Evolutionary conservation across 2,797 vertebrate species (phyloP).

Genomic region (Sphenodon punctatus): DNA sequence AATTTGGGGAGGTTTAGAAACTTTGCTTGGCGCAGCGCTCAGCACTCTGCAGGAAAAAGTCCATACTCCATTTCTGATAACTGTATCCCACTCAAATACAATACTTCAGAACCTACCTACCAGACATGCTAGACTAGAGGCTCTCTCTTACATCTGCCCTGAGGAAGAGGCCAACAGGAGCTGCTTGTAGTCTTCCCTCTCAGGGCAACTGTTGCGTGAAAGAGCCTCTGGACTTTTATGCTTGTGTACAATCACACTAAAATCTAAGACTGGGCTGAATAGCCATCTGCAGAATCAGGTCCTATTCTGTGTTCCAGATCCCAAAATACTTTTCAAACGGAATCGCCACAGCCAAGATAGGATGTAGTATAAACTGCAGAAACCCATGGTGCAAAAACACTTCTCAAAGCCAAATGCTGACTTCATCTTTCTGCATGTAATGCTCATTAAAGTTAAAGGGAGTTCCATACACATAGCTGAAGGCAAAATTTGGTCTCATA

Average conservation of each 20-base stretch:
- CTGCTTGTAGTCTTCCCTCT: too few species aligned
- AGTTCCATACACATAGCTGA: not conserved
- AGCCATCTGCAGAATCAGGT: not conserved
- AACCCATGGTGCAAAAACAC: not conserved
- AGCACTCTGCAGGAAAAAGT: not conserved
- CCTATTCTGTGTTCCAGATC: not conserved
- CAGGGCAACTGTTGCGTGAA: too few species aligned
- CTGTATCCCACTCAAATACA: not conserved
- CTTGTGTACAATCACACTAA: not conserved
- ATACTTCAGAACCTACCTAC: not conserved
- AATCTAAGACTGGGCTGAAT: not conserved
- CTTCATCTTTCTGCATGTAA: not conserved
- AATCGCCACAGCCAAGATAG: not conserved
- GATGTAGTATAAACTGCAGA: conserved; percentile 23
- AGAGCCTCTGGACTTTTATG: too few species aligned
- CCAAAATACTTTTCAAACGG: not conserved
- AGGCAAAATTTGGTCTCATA: not conserved
- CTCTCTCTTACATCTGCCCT: too few species aligned
- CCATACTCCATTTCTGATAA: not conserved
- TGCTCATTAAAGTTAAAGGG: not conserved
- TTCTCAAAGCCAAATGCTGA: not conserved
- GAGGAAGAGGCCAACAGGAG: too few species aligned
- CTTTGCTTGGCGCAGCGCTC: not conserved
- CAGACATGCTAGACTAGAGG: too few species aligned
- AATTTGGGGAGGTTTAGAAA: not conserved